Evolutionary conservation across 2,797 vertebrate genomes (phyloP).

Genomic region (Pogonophryne albipinna): DNA sequence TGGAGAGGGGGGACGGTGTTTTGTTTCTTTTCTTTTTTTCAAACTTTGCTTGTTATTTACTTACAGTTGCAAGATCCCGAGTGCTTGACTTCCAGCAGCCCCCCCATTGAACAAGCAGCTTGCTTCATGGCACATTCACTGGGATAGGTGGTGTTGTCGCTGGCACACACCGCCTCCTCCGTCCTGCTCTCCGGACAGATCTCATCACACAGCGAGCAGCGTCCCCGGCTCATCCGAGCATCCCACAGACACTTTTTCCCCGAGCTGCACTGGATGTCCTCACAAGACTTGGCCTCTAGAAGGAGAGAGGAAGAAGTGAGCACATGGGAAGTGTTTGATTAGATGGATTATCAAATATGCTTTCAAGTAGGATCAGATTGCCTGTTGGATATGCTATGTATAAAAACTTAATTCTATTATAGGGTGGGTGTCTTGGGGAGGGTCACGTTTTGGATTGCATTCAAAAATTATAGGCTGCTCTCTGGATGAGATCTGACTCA

Average conservation of each 20-base stretch:
- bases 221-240: slow-evolving; percentile 92
- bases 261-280: slow-evolving; percentile 94
- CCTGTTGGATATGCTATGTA: slow-evolving; percentile 33
- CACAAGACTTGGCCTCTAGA: slow-evolving; percentile 98
- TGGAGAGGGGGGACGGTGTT: slow-evolving; percentile 57
- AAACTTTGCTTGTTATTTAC: slow-evolving; percentile 84
- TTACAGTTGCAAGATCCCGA: slow-evolving; percentile 99
- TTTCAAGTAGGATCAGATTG: slow-evolving; percentile 54
- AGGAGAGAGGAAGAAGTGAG: slow-evolving; percentile 52
- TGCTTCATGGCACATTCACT: slow-evolving; percentile 98
- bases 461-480: slow-evolving; percentile 33
- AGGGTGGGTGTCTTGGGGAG: slow-evolving; percentile 1
- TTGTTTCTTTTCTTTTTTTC: slow-evolving; percentile 55
- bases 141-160: slow-evolving; percentile 97
- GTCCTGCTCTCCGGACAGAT: slow-evolving; percentile 92
- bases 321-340: slow-evolving; percentile 54
- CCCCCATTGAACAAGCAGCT: slow-evolving; percentile 93
- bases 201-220: slow-evolving; percentile 93
- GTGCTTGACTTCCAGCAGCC: slow-evolving; percentile 97
- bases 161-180: slow-evolving; percentile 96
- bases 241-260: slow-evolving; percentile 99
- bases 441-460: slow-evolving; percentile 38
- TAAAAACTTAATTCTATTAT: slow-evolving; percentile 46
- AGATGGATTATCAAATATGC: slow-evolving; percentile 45
- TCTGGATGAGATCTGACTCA: slow-evolving; percentile 67